phyloP scores from a whole-genome alignment of 2,113 vertebrate genomes.

The Nettapus auritus region DNA sequence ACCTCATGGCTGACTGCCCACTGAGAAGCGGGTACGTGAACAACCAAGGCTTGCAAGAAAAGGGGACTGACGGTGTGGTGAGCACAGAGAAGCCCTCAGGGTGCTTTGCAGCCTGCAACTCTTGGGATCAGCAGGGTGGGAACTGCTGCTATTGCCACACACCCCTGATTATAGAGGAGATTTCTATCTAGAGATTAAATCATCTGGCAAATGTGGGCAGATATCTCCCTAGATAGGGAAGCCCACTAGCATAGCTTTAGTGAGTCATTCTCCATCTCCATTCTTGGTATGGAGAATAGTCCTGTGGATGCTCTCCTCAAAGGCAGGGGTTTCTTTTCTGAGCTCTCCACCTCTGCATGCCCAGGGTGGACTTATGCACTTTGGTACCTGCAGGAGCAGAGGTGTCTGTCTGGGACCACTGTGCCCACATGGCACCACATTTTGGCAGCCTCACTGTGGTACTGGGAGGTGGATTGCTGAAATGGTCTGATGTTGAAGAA shows the following conservation, averaged over 20 bases:
- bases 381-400: background rate
- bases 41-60: background rate
- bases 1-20: background rate
- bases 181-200: background rate
- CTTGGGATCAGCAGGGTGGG: background rate
- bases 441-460: background rate
- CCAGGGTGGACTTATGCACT: background rate
- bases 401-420: background rate
- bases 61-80: background rate
- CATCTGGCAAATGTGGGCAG: background rate
- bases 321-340: background rate
- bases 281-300: background rate
- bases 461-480: background rate
- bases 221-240: background rate
- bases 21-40: rapidly evolving
- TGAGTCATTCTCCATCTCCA: background rate
- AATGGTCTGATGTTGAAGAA: too few species aligned
- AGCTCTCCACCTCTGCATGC: background rate
- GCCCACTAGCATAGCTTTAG: background rate
- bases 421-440: background rate
- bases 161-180: background rate
- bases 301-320: background rate
- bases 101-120: background rate
- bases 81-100: background rate
- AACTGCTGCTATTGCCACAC: background rate